Base-by-base conservation (phyloP, 2,888 invertebrate genomes). In the Pyrrhia umbra region DNA sequence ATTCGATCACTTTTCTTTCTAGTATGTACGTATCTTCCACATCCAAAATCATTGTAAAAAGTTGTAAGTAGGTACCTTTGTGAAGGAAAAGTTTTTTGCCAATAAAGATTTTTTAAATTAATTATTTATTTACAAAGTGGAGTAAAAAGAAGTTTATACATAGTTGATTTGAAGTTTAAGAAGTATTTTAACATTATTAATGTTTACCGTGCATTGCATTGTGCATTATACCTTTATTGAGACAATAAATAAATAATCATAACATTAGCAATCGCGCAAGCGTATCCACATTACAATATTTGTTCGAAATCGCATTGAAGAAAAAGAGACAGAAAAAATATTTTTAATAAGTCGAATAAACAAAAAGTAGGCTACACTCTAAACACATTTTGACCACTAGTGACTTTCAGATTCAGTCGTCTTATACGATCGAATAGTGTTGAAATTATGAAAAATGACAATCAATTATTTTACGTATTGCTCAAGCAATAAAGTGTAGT, bases 351-450 rank as follows among this genome's bases (percentile, higher is more conserved):
- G 65, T 67, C 85, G 82, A 79, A 75, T 78, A 82, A 77, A 85
- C 74, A 83, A 84, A 86, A 80, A 81, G 80, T 67, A 72, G 75
- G 43, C 71, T 62, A 77, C 55, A 51, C 70, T 57, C 8, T 37
- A 49, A 42, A 27, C 42, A 72, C 54, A 39, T 64, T 70, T 21
- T 25, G 30, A 64, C 59, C 69, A 82, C 67, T 80, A 76, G 61
- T 63, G 77, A 78, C 87, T 86, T 86, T 89, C 85, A 56, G 58
- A 91, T 85, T 88, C 80, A 75, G 90, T 80, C 88, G 91, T 70
- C 58, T 87, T 84, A 90, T 89, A 90, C 88, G 86, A 90, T 91
- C 90, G 88, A 90, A 90, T 89, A 83, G 85, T 85, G 79, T 81
- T 80, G 73, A 76, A 68, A 83, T 75, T 69, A 72, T 51, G 61